A percentile compares a stretch with the other conserved stretches of the same genome.
Conservation (phyloP, 2,888 invertebrate genomes). For the Bembecia ichneumoniformis region DNA sequence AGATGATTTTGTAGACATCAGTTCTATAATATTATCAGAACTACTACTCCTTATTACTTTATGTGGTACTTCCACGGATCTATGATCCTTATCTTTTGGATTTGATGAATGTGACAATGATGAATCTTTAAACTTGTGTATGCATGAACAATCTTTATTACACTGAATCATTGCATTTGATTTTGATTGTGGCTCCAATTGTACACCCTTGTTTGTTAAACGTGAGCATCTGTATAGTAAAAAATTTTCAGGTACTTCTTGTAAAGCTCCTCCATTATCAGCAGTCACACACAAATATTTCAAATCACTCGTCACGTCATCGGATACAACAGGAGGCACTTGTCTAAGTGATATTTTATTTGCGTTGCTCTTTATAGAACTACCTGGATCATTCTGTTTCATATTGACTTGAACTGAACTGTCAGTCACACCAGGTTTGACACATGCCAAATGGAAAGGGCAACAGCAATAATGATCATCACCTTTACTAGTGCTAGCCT, state of each 20-base stretch:
- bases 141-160: not conserved
- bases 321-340: conserved; percentile 8
- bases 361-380: not conserved
- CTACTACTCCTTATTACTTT: not conserved
- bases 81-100: not conserved
- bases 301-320: conserved; percentile 21
- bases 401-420: conserved; percentile 51
- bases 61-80: not conserved
- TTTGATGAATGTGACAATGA: not conserved
- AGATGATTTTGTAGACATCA: conserved; percentile 35
- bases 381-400: conserved; percentile 15
- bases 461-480: conserved; percentile 40
- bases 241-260: conserved; percentile 34
- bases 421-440: conserved; percentile 33
- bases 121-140: not conserved
- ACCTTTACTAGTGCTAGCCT: conserved; percentile 27
- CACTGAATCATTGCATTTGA: not conserved
- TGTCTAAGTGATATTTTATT: conserved; percentile 7
- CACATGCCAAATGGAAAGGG: conserved; percentile 26
- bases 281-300: conserved; percentile 49
- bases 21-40: not conserved
- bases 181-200: conserved; percentile 17
- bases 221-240: conserved; percentile 46
- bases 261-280: conserved; percentile 19
- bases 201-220: conserved; percentile 26